Percentiles rank a stretch among this genome's conserved stretches.
phyloP scores from a whole-genome alignment of 2,797 vertebrate genomes.

The Distichodus sexfasciatus region DNA sequence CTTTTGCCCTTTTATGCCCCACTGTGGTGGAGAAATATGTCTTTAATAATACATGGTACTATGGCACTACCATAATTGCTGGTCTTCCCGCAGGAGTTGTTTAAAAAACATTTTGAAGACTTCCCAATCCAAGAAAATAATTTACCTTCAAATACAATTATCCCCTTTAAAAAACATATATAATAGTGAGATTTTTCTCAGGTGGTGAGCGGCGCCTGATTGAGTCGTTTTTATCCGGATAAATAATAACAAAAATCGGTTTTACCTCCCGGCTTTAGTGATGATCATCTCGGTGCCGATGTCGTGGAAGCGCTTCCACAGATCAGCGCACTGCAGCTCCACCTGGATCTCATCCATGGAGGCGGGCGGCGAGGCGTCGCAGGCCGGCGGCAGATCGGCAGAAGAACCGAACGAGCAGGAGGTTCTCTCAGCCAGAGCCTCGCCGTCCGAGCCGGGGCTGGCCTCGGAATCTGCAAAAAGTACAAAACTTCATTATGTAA shows the following conservation, averaged over 20 bases:
- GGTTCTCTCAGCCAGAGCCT: conserved; percentile 88
- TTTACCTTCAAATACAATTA: no score
- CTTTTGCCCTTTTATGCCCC: conserved; percentile 5
- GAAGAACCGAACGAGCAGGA: conserved; percentile 90
- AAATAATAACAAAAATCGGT: no score
- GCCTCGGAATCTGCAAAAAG: conserved; percentile 85
- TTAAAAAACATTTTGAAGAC: no score
- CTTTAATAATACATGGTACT: conserved; percentile 33
- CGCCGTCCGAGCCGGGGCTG: conserved; percentile 92
- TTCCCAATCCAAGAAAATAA: no score
- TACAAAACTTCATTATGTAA: no score
- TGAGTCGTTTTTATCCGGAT: no score
- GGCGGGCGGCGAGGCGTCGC: conserved; percentile 79
- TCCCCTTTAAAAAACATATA: no score
- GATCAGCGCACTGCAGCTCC: conserved; percentile 94
- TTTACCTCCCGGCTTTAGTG: conserved; percentile 97
- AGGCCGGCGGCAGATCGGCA: conserved; percentile 79
- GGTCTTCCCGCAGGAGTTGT: background rate
- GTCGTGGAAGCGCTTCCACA: conserved; percentile 98
- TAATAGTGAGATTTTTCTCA: no score
- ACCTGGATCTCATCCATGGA: conserved; percentile 99
- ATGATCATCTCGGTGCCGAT: conserved; percentile 99
- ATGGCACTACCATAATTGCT: conserved; percentile 8
- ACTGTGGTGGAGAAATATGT: conserved; percentile 32
- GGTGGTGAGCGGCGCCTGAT: no score